A percentile compares a stretch with the other conserved stretches of the same genome.
phyloP scores from a whole-genome alignment of 2,888 invertebrate species.

The Andrena camellia region DNA sequence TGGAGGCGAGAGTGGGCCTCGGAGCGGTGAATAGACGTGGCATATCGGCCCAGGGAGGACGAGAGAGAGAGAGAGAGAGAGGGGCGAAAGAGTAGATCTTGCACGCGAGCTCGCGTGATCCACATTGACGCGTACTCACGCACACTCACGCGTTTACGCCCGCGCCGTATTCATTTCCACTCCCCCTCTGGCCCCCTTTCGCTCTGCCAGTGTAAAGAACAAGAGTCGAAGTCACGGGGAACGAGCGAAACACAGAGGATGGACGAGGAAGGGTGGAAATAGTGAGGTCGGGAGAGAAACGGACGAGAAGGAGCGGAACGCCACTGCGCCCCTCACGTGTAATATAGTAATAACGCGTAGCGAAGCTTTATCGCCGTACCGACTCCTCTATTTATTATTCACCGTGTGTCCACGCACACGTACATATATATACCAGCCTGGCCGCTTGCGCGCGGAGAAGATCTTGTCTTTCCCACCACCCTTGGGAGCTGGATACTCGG shows the following conservation, averaged over 20 bases:
- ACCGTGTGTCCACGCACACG: conserved; percentile 67
- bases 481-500: not conserved
- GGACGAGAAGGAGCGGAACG: not conserved
- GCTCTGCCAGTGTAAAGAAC: conserved; percentile 16
- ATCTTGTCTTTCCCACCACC: conserved; percentile 47
- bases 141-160: conserved; percentile 33
- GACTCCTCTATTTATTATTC: conserved; percentile 77
- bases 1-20: conserved; percentile 11
- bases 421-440: conserved; percentile 14
- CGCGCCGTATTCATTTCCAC: conserved; percentile 35
- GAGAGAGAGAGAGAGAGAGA: conserved; percentile 43
- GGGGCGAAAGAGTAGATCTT: conserved; percentile 62
- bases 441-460: conserved; percentile 12
- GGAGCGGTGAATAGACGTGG: conserved; percentile 35
- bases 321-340: conserved; percentile 71
- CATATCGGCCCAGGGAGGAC: conserved; percentile 31
- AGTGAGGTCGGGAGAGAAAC: conserved; percentile 2
- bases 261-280: conserved; percentile 8
- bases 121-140: conserved; percentile 69
- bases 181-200: conserved; percentile 27
- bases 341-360: conserved; percentile 79
- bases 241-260: conserved; percentile 13
- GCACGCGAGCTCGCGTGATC: conserved; percentile 84
- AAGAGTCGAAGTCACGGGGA: not conserved
- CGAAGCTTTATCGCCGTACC: conserved; percentile 74